Base-by-base conservation (phyloP, 1,140 invertebrate genomes). In the Drosophila oshimai region DNA sequence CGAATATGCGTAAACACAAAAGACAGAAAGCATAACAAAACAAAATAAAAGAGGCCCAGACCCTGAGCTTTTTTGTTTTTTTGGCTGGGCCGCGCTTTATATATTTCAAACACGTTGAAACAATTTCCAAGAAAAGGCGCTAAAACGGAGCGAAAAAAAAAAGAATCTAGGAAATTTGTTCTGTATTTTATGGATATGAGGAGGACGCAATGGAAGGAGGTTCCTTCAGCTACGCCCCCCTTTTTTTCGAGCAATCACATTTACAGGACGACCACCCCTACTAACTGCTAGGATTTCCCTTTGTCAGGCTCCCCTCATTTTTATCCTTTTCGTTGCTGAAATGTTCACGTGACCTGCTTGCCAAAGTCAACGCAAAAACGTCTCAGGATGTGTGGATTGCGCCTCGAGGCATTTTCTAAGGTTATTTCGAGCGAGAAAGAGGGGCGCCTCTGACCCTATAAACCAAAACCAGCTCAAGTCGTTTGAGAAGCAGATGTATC, bases 331-430 rank as follows among this genome's bases (percentile, higher is more conserved):
- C 9, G 18, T 29, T 45, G 65, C 41, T 61, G 58, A 71, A 74
- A 70, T 46, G 70, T 39, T 87, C 76, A 86, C 81, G 81, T 86
- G 81, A 86, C 81, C 81, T 87, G 81, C 77, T 86, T 86, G 76
- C 81, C 49, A 86, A 55, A 84, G 65, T 79, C 80, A 74, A 61
- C 65, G 58, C 49, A 17, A 69, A 39, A 61, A 46, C 31, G 53
- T 46, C 50, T 67, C 60, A 69, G 73, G 50, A 70, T 73, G 60
- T 70, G 41, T 49, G 74, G 41, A 64, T 70, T 51, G 67, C 39
- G 57, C 72, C 71, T 51, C 36, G 15, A 37, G 64, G 44, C 67
- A 46, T 44, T 62, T 44, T 18, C 54, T 55, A 42, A 33, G 61
- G 49, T 45, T 69, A 51, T 47, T 45, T 39, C 36, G 20, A 36